These are phyloP conservation scores for Bungarus multicinctus DNA, from an alignment of 2,113 vertebrate genomes.

Conservation along the genomic window DNA sequence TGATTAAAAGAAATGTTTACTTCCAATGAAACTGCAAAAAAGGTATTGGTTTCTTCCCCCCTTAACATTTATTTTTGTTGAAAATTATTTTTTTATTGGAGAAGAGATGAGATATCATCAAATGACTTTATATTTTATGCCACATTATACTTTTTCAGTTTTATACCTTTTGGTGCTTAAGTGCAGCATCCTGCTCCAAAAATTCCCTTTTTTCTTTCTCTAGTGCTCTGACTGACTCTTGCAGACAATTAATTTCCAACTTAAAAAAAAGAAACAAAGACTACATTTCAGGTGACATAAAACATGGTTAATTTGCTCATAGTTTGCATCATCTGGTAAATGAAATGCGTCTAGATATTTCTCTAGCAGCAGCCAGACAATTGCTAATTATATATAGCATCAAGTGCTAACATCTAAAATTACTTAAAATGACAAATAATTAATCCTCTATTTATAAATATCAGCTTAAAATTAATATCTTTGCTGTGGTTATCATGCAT, in stretches of 20 bases:
- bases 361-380: not conserved
- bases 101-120: not conserved
- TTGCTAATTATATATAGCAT: not conserved
- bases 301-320: not conserved
- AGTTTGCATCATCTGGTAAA: not conserved
- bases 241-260: conserved; percentile 59
- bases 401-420: not conserved
- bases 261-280: conserved; percentile 50
- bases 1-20: not conserved
- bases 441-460: not conserved
- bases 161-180: conserved; percentile 62
- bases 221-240: conserved; percentile 51
- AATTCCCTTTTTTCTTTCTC: conserved; percentile 67
- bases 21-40: not conserved
- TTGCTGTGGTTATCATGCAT: not conserved
- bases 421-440: not conserved
- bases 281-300: not conserved
- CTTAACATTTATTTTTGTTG: not conserved
- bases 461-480: not conserved
- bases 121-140: not conserved
- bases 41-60: not conserved
- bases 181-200: conserved; percentile 45
- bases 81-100: not conserved
- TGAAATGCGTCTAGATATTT: not conserved
- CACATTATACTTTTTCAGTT: not conserved